phyloP scores from a whole-genome alignment of 2,888 invertebrate genomes.

The Yponomeuta evonymella region DNA sequence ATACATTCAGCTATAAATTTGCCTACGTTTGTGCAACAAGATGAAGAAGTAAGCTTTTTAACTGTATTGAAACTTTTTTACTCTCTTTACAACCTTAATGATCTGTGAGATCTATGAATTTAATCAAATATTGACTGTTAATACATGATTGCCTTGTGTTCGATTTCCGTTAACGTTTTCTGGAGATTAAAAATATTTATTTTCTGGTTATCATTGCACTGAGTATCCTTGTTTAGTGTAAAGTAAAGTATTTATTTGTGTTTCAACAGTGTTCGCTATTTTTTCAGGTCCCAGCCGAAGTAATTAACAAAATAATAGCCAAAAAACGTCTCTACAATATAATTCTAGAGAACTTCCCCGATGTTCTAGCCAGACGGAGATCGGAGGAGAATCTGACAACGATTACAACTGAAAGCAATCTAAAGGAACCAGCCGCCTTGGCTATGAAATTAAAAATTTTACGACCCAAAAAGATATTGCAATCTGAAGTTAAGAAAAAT shows the following conservation, averaged over 20 bases:
- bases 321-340: constrained; percentile 81
- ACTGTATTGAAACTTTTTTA: no score
- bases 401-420: background rate
- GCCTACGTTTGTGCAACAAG: constrained; percentile 84
- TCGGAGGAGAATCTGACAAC: constrained; percentile 74
- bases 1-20: constrained; percentile 83
- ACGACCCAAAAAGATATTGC: constrained; percentile 21
- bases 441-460: constrained; percentile 43
- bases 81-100: no score
- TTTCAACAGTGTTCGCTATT: background rate
- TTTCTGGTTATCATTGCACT: no score
- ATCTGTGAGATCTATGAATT: no score
- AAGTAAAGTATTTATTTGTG: background rate
- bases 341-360: constrained; percentile 83
- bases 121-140: no score
- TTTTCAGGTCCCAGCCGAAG: constrained; percentile 81
- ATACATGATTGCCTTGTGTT: no score
- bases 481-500: constrained; percentile 18
- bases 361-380: constrained; percentile 75
- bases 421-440: constrained; percentile 33
- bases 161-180: no score
- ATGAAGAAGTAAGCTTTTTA: constrained; percentile 75
- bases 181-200: no score
- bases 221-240: background rate
- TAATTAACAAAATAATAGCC: constrained; percentile 78